Evolutionary conservation across 2,797 vertebrate species (phyloP), one percentile per base, ranked within the genome.

Genomic region (Oreonectes daqikongensis): DNA sequence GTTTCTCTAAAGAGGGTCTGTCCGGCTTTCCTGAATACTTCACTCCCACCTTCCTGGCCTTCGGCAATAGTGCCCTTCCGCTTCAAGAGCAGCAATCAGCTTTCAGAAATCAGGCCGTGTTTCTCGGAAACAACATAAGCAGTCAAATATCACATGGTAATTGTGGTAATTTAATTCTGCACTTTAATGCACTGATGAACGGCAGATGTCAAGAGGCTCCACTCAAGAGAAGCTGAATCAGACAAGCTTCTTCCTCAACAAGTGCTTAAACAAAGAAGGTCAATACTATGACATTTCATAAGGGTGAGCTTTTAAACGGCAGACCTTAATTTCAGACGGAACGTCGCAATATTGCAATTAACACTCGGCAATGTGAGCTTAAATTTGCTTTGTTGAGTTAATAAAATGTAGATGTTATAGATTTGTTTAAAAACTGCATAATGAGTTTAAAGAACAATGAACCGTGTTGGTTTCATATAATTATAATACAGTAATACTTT

Each of bases 171-270:
- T 69, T 69, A 50, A 69, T 48, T 60, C 15, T 69, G 74, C 28
- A 60, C 42, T 76, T 68, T 69, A 61, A 35, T 61, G 74, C 53
- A n/a, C 53, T 75, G 73, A 60, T 61, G 53, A 60, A 55, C 65
- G 24, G 46, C 7, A 38, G 74, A 12, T 69, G 63, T 75, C 61
- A 66, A 65, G 52, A 68, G 53, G 40, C 64, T 48, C 30, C 20
- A 57, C 63, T 67, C 38, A 14, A 22, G 42, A 75, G 64, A 60
- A 69, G 60, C 20, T 0, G 2, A 59, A 76, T 76, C 74, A 76
- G 53, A 26, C 3, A 50, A 48, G 53, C n/a, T 68, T 68, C 10
- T 48, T 38, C 24, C 18, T 66, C 40, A 48, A 69, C 69, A 42
- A 32, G 40, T 35, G 57, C 73, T 75, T 68, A 30, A 66, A 20